phyloP scores from a whole-genome alignment of 2,113 vertebrate species.

The Melanostigma gelatinosum region DNA sequence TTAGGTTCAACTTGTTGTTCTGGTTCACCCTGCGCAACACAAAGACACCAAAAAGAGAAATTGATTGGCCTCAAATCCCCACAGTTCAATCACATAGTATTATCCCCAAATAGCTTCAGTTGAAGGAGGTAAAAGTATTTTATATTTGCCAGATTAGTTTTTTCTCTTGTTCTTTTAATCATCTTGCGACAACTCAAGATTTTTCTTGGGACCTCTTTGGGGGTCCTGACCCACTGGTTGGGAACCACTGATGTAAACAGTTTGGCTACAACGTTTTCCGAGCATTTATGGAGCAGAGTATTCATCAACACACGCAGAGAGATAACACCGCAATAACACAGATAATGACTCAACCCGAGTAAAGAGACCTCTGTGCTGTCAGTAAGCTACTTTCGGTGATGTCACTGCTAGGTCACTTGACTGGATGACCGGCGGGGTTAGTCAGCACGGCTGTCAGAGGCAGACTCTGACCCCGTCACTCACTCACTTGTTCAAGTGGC shows the following conservation, averaged over 20 bases:
- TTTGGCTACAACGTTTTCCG: not conserved
- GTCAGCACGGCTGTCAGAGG: slow-evolving; percentile 38
- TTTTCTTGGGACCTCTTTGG: not conserved
- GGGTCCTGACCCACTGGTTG: not conserved
- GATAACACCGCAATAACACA: not conserved
- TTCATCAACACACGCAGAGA: not conserved
- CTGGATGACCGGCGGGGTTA: slow-evolving; percentile 29
- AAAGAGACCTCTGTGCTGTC: slow-evolving; percentile 15
- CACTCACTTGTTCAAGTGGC: slow-evolving; percentile 92
- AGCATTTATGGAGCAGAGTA: not conserved
- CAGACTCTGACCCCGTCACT: slow-evolving; percentile 36
- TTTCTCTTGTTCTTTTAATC: not conserved
- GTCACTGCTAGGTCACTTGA: slow-evolving; percentile 44
- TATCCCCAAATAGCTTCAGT: not conserved
- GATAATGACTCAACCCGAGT: slow-evolving; percentile 31
- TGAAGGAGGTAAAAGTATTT: not conserved
- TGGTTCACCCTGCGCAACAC: slow-evolving; percentile 88
- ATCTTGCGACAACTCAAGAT: not conserved
- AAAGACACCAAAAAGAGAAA: not conserved
- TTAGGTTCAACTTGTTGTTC: slow-evolving; percentile 91
- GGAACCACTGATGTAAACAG: not conserved
- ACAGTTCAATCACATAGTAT: not conserved
- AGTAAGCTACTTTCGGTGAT: slow-evolving; percentile 20
- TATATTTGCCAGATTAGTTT: not conserved
- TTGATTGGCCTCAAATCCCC: not conserved